Percentiles rank a stretch among this genome's conserved stretches.
These are phyloP conservation scores for Orchesella cincta DNA, from an alignment of 1,140 invertebrate species.

Conservation along the genomic window DNA sequence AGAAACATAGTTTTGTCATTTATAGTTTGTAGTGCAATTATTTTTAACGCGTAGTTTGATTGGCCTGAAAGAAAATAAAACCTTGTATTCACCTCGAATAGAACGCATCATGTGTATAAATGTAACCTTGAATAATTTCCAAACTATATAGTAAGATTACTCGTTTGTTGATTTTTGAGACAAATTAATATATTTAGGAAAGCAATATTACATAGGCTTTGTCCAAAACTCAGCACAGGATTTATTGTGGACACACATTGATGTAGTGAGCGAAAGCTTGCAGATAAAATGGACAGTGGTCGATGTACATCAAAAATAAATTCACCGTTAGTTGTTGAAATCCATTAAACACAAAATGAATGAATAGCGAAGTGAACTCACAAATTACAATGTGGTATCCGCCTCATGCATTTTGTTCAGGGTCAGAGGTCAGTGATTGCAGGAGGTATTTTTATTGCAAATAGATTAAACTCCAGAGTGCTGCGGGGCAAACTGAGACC, in stretches of 20 bases:
- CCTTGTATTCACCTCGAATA: too few species aligned
- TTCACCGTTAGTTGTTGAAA: not conserved
- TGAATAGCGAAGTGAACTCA: not conserved
- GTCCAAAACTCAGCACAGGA: not conserved
- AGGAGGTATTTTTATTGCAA: not conserved
- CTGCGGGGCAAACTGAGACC: not conserved
- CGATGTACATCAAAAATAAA: not conserved
- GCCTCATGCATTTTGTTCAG: not conserved
- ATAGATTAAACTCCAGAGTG: not conserved
- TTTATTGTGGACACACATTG: not conserved
- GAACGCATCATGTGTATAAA: too few species aligned
- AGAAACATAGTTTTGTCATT: too few species aligned
- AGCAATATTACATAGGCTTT: too few species aligned
- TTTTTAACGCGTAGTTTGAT: too few species aligned
- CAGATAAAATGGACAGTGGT: not conserved
- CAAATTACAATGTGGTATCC: not conserved
- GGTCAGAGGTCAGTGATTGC: not conserved
- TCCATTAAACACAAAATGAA: not conserved
- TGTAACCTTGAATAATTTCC: too few species aligned
- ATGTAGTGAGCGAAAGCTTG: not conserved
- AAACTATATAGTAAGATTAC: too few species aligned
- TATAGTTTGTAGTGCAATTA: too few species aligned
- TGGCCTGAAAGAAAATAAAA: too few species aligned
- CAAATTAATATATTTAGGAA: too few species aligned
- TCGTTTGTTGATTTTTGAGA: too few species aligned